phyloP scores from a whole-genome alignment of 37 sponge, comb jelly and placozoan species.

The Crambe crambe region DNA sequence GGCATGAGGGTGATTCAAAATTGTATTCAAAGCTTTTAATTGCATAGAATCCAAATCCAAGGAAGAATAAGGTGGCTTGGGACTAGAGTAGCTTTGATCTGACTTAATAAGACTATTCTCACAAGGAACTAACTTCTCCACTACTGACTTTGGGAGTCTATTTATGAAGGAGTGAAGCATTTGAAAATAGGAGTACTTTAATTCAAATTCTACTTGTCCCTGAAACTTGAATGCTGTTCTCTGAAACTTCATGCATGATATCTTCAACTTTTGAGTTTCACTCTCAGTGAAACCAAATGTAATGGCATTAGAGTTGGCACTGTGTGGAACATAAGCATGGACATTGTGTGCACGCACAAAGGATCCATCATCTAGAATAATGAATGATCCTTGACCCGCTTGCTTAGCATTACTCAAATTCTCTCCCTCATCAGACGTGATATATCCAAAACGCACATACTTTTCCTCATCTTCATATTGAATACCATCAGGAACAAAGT shows the following conservation, averaged over 20 bases:
- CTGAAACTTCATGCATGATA: not conserved
- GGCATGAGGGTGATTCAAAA: too few species aligned
- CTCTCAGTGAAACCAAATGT: not conserved
- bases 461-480: not conserved
- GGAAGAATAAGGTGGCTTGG: not conserved
- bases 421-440: slow-evolving; percentile 36
- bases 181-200: slow-evolving; percentile 59
- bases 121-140: slow-evolving; percentile 23
- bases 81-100: not conserved
- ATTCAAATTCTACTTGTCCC: slow-evolving; percentile 37
- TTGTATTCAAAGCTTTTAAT: slow-evolving; percentile 20
- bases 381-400: slow-evolving; percentile 42
- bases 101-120: not conserved
- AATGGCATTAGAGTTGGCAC: slow-evolving; percentile 3
- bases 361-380: not conserved
- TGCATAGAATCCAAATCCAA: slow-evolving; percentile 33
- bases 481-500: slow-evolving; percentile 8
- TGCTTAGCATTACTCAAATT: slow-evolving; percentile 42
- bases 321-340: not conserved
- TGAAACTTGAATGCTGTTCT: not conserved
- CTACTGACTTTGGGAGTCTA: not conserved
- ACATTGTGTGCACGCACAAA: slow-evolving; percentile 8
- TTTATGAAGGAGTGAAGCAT: slow-evolving; percentile 27
- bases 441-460: slow-evolving; percentile 25
- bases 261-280: not conserved